Evolutionary conservation across 2,888 invertebrate species (phyloP).

Genomic region (Laothoe populi): DNA sequence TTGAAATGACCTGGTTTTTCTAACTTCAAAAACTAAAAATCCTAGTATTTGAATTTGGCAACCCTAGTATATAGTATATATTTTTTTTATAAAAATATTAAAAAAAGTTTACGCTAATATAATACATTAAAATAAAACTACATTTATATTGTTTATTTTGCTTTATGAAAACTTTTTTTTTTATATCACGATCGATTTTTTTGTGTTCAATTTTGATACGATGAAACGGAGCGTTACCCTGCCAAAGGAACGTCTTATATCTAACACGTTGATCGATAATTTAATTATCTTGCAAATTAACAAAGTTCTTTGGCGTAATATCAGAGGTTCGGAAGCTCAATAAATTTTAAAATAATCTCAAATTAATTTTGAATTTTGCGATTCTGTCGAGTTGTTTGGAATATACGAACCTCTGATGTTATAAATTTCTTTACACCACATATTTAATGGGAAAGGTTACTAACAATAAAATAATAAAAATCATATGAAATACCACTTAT

Average conservation of each 20-base stretch:
- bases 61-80: too few species aligned
- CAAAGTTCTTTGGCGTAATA: constrained; percentile 63
- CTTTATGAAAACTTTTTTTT: neutral
- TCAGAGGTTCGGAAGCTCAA: constrained; percentile 49
- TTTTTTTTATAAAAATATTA: too few species aligned
- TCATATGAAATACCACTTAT: neutral
- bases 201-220: constrained; percentile 36
- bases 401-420: constrained; percentile 46
- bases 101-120: too few species aligned
- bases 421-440: constrained; percentile 4
- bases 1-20: too few species aligned
- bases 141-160: too few species aligned
- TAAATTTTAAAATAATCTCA: constrained; percentile 40
- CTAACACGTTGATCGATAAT: constrained; percentile 51
- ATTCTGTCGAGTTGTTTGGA: constrained; percentile 24
- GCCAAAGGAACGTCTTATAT: constrained; percentile 53
- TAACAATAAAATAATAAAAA: neutral
- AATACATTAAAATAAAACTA: too few species aligned
- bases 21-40: too few species aligned
- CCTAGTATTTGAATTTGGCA: too few species aligned
- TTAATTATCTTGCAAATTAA: constrained; percentile 53
- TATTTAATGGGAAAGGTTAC: constrained; percentile 15
- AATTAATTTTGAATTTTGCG: constrained; percentile 36
- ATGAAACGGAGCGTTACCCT: constrained; percentile 61
- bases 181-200: neutral